Base-by-base conservation (phyloP, 1,140 invertebrate genomes). In the Heliconius himera region DNA sequence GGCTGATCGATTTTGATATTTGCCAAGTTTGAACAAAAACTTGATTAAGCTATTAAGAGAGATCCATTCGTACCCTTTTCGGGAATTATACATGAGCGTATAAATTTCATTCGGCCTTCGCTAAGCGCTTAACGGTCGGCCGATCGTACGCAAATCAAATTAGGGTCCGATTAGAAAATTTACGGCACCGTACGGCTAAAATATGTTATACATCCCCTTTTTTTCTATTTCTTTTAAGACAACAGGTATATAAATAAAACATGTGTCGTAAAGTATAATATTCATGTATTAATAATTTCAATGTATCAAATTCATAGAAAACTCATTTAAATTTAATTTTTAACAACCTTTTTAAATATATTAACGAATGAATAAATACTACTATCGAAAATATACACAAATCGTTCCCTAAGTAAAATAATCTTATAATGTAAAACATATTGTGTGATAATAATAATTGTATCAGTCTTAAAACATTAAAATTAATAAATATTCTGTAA, bases 21-120 rank as follows among this genome's bases (percentile, higher is more conserved):
- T 6, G 41, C 41, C 41, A 46, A 46, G 41, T 60, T 60, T 26
- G 11, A 89, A 85, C 87, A 82, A 79, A 83, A 85, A 86, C 86
- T 89, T 90, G 90, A 91, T 91, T 90, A 89, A 88, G 85, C 90
- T 85, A 75, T 82, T 26, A 78, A 74, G 70, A 79, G 85, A 91
- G 89, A 91, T 91, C 90, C 89, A 91, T 91, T 87, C 76, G 81
- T 82, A 82, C 84, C 84, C 86, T 91, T 90, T 90, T 88, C 86
- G 78, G 80, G 81, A 87, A 87, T 87, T 90, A 89, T 88, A 86
- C 88, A 83, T 81, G 82, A 49, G 49, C 81, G 75, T 83, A 89
- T 91, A 91, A 91, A 91, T 90, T 84, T 85, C 79, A 85, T 90
- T 91, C 85, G 82, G 84, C 82, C 81, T 81, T 87, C 83, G 71